Percentiles rank a stretch among this genome's conserved stretches.
These are phyloP conservation scores for Cinara cedri DNA, from an alignment of 2,888 invertebrate species.

Conservation along the genomic window DNA sequence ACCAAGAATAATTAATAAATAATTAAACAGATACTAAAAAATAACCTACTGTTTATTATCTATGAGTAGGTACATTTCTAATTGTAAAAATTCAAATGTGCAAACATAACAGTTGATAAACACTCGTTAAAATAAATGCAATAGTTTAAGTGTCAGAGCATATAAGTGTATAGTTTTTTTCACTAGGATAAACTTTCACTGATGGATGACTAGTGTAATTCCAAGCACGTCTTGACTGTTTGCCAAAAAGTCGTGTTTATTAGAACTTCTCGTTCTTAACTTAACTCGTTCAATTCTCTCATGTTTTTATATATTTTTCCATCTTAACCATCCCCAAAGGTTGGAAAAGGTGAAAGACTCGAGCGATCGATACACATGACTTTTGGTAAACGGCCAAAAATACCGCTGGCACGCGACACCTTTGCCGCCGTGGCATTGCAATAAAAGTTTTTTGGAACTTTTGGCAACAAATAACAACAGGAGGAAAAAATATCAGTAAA, in stretches of 20 bases:
- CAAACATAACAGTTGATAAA: background rate
- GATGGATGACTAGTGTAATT: constrained; percentile 44
- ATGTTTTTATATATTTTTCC: constrained; percentile 48
- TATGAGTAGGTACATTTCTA: background rate
- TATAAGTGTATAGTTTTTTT: background rate
- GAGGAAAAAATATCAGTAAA: constrained; percentile 38
- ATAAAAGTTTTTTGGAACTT: constrained; percentile 55
- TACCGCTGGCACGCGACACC: constrained; percentile 57
- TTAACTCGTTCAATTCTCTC: constrained; percentile 51
- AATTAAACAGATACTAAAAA: background rate
- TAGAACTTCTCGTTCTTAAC: too few species aligned
- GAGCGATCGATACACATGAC: constrained; percentile 46
- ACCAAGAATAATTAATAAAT: background rate
- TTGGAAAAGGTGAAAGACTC: constrained; percentile 26
- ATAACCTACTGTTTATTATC: background rate
- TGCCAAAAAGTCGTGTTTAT: constrained; percentile 54
- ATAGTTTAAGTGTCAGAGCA: background rate
- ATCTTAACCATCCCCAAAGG: constrained; percentile 12
- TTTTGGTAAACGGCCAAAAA: constrained; percentile 54
- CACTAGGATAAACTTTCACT: constrained; percentile 18
- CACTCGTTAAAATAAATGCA: background rate
- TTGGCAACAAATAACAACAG: constrained; percentile 54
- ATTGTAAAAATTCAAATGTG: background rate
- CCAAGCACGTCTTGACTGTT: constrained; percentile 53
- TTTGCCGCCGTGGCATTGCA: constrained; percentile 47